Conservation (phyloP, 2,797 vertebrate genomes). For the Tarsius wallacei region DNA sequence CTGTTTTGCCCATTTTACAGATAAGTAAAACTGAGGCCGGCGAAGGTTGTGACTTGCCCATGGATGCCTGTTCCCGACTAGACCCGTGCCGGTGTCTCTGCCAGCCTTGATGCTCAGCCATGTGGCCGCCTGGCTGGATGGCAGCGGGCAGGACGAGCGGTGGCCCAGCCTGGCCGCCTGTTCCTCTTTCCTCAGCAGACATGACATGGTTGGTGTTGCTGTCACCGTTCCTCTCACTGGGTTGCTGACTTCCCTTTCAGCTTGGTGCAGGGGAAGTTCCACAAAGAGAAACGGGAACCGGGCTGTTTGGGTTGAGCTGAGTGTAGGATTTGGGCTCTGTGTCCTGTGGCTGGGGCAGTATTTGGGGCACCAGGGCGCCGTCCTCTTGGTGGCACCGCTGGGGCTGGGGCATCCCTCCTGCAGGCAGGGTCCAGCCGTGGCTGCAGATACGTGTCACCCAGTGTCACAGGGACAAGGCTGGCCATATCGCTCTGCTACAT, state of each 20-base stretch:
- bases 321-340: neutral
- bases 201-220: neutral
- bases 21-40: neutral
- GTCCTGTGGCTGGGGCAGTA: neutral
- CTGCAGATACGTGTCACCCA: neutral
- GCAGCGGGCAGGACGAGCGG: neutral
- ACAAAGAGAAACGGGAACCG: constrained; percentile 52
- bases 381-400: neutral
- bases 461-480: neutral
- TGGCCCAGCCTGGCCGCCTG: neutral
- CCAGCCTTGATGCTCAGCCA: neutral
- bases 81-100: neutral
- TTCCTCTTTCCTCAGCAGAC: constrained; percentile 71
- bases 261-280: constrained; percentile 56
- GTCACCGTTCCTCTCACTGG: neutral
- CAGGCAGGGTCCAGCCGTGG: neutral
- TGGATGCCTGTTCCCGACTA: neutral
- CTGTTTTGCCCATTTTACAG: neutral
- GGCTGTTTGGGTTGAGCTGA: no score
- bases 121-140: neutral
- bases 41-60: neutral
- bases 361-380: neutral
- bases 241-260: constrained; percentile 67
- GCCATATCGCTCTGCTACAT: accelerated
- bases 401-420: neutral